Percentiles rank a stretch among this genome's conserved stretches.
Evolutionary conservation across 2,888 invertebrate genomes (phyloP).

Genomic region (Phania funesta): DNA sequence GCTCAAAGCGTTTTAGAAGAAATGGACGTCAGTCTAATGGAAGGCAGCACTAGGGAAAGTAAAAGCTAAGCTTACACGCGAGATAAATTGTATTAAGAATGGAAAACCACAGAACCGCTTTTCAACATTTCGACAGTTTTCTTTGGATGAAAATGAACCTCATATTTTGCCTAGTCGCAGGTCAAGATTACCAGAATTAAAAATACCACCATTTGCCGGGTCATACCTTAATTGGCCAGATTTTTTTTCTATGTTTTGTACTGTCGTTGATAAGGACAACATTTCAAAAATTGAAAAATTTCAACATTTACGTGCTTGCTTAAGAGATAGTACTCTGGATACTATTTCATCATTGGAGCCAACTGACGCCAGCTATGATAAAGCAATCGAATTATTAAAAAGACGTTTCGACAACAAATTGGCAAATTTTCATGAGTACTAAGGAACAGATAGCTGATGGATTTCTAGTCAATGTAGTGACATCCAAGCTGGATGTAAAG

Average conservation of each 20-base stretch:
- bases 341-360: constrained; percentile 61
- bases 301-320: constrained; percentile 57
- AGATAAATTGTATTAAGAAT: too few species aligned
- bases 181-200: too few species aligned
- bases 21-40: too few species aligned
- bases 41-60: too few species aligned
- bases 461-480: constrained; percentile 35
- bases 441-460: constrained; percentile 36
- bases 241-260: constrained; percentile 12
- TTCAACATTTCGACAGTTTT: too few species aligned
- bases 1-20: too few species aligned
- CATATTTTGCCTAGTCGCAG: too few species aligned
- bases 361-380: constrained; percentile 63
- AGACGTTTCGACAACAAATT: constrained; percentile 66
- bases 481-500: constrained; percentile 48
- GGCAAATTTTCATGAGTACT: constrained; percentile 61
- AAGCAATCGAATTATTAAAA: constrained; percentile 62
- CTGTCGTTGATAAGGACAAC: background rate
- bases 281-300: constrained; percentile 55
- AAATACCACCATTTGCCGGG: background rate
- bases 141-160: too few species aligned
- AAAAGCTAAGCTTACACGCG: too few species aligned
- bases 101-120: too few species aligned
- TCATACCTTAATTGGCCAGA: background rate
- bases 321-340: constrained; percentile 44